These are phyloP conservation scores for Coturnix japonica DNA, from an alignment of 2,113 vertebrate species.

Conservation along the genomic window DNA sequence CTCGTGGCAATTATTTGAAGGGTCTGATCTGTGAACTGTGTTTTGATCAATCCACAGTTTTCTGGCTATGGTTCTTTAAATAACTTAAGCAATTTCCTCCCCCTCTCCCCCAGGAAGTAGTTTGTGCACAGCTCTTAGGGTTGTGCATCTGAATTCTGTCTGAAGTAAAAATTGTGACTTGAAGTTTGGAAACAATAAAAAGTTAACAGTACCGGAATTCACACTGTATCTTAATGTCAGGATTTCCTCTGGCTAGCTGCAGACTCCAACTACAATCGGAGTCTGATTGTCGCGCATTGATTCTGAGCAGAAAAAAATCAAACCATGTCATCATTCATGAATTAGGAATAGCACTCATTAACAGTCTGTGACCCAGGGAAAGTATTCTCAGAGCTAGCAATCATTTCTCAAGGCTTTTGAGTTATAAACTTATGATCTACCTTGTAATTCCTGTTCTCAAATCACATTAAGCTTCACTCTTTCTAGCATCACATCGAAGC, in stretches of 20 bases:
- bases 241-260: too few relatives aligned
- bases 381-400: neutral
- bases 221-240: too few relatives aligned
- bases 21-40: neutral
- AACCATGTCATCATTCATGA: neutral
- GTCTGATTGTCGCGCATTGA: too few relatives aligned
- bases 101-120: too few relatives aligned
- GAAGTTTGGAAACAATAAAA: too few relatives aligned
- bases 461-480: fast-evolving
- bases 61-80: neutral
- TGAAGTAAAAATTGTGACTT: too few relatives aligned
- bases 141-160: too few relatives aligned
- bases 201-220: too few relatives aligned
- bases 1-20: neutral
- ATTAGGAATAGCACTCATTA: neutral
- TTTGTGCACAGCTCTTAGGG: too few relatives aligned
- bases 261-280: too few relatives aligned
- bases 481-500: neutral
- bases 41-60: neutral
- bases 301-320: too few relatives aligned
- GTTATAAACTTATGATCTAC: neutral
- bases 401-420: neutral
- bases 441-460: neutral
- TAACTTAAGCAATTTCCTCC: neutral
- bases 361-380: too few relatives aligned